Evolutionary conservation across 2,888 invertebrate species (phyloP).

Genomic region (Schrankia costaestrigalis): DNA sequence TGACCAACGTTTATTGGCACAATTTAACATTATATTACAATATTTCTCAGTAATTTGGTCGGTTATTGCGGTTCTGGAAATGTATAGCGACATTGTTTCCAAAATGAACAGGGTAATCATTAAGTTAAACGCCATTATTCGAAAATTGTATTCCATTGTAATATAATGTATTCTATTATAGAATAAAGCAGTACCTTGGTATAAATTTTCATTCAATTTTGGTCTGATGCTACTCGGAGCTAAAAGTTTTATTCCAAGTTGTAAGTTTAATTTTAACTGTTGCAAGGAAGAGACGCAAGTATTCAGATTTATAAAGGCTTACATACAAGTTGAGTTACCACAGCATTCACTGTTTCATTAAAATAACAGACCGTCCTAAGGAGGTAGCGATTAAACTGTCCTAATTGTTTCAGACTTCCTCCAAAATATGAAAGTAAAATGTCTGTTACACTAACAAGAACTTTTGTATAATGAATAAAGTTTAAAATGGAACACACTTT

Average conservation of each 20-base stretch:
- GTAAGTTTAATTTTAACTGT: conserved; percentile 15
- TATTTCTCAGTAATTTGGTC: conserved; percentile 13
- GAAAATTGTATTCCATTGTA: no score
- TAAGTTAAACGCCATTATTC: no score
- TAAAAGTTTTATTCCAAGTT: conserved; percentile 2
- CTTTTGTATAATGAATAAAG: conserved; percentile 55
- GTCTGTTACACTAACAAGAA: conserved; percentile 51
- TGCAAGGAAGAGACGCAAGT: conserved; percentile 16
- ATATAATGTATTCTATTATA: no score
- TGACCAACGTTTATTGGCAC: conserved; percentile 21
- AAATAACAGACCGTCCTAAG: conserved; percentile 33
- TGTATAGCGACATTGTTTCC: conserved; percentile 3
- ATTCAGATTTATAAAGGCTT: conserved; percentile 22
- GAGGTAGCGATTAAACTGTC: conserved; percentile 38
- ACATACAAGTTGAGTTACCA: conserved; percentile 27
- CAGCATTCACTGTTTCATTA: conserved; percentile 32
- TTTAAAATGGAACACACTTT: conserved; percentile 57
- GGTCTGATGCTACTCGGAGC: no score
- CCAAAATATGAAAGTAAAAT: conserved; percentile 53
- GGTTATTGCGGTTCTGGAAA: conserved; percentile 1
- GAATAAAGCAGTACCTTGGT: no score
- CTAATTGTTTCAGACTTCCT: conserved; percentile 47
- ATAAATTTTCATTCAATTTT: no score
- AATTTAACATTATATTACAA: conserved; percentile 8
- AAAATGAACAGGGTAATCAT: no score